Base-by-base conservation (phyloP, 2,888 invertebrate species). In the Drosophila borealis region DNA sequence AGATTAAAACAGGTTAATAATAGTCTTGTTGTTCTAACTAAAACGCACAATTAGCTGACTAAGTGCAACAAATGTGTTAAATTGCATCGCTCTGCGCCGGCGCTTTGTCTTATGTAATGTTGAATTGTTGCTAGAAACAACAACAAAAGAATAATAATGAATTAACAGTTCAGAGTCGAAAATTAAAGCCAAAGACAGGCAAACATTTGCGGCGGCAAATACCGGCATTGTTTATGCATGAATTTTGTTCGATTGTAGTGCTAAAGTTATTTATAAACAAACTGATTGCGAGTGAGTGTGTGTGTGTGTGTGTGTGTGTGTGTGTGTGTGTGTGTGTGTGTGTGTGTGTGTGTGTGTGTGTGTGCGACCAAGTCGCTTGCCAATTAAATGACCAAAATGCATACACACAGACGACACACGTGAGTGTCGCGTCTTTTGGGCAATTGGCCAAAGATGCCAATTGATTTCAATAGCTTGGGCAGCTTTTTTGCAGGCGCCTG, bases 251-350 rank as follows among this genome's bases (percentile, higher is more conserved):
- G 56, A 39, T 70, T 69, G 44, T 56, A 69, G 63, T 59, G 80
- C 87, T 75, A 65, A 74, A 72, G 88, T 86, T 89, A 89, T 88
- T 88, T 88, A 84, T 88, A 89, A 82, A 85, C 83, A 85, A 69
- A 69, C 48, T 60, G 71, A 60, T 59, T 71, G 71, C 36, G 33
- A 1, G 19, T 55, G 36, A 13, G 48, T 37, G 44, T 25, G 54
- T 29, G 19, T 55, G 33, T 19, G 48, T 37, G 44, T 25, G 54
- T 29, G 42, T 21, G 42, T 59, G 45, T 51, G 42, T 46, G 49
- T 55, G 64, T 51, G 48, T 42, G n/a, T 37, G 48, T 36, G 19
- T 55, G 36, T 19, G 48, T 37, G 44, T 25, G 54, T 29, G 42
- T 19, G 42, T 59, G 45, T 51, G 42, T 46, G 49, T 55, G 63